These are phyloP conservation scores for Campaea margaritaria DNA, from an alignment of 2,888 invertebrate species.

Conservation along the genomic window DNA sequence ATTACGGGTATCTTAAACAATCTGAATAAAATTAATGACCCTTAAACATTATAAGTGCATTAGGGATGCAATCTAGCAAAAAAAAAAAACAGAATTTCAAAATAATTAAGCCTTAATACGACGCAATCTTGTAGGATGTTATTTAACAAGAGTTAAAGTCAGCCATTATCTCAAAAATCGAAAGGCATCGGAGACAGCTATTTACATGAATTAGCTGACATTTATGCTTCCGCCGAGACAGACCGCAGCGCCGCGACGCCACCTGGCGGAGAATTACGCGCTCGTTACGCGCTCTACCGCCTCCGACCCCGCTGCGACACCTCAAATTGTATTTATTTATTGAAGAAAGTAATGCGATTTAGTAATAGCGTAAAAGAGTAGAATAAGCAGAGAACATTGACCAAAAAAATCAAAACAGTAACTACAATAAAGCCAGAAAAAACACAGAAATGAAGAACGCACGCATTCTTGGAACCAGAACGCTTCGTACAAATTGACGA, in stretches of 20 bases:
- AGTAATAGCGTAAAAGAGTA: slow-evolving; percentile 23
- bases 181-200: slow-evolving; percentile 60
- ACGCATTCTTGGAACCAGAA: too few species aligned
- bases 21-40: too few species aligned
- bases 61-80: too few species aligned
- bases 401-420: not conserved
- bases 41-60: too few species aligned
- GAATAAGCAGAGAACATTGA: slow-evolving; percentile 29
- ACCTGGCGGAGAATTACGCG: slow-evolving; percentile 80
- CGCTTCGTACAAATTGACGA: too few species aligned
- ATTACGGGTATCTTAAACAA: too few species aligned
- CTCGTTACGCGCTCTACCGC: slow-evolving; percentile 79
- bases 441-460: not conserved
- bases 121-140: too few species aligned
- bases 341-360: slow-evolving; percentile 45
- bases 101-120: too few species aligned
- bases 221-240: slow-evolving; percentile 80
- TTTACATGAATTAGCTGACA: slow-evolving; percentile 83
- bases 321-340: slow-evolving; percentile 57
- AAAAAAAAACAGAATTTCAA: too few species aligned
- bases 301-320: slow-evolving; percentile 50
- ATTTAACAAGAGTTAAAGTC: not conserved
- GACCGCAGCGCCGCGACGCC: slow-evolving; percentile 76
- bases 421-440: not conserved
- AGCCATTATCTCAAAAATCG: slow-evolving; percentile 56